Evolutionary conservation across 2,113 vertebrate genomes (phyloP), one percentile per base, ranked within the genome.

Genomic region (Gallinago media): DNA sequence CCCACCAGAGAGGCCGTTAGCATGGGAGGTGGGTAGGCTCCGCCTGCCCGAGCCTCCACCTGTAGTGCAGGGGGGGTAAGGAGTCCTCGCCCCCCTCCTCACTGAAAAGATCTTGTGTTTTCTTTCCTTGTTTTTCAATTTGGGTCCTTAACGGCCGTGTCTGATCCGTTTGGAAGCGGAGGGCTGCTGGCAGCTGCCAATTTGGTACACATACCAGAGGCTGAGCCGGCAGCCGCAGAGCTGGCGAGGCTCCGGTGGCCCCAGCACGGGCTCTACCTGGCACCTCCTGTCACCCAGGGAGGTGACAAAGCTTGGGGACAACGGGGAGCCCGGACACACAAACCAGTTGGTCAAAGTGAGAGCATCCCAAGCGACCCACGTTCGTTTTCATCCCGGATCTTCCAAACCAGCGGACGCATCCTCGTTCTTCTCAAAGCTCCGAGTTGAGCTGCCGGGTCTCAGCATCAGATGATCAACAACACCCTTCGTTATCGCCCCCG

Each of bases 141-240:
- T 38, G 79, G 72, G 46, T 73, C 47, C 9, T 77, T 96, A 71
- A 44, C 42, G 1, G 20, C 94, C 68, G 21, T 95, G 92, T 88
- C 94, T 76, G 81, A 89, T 94, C 59, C 46, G 92, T 89, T 94
- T 65, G 58, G 32, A 21, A 73, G 85, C 92, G 79, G 93, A 73
- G 31, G 29, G n/a, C 81, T 62, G 82, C 38, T 93, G 91, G 89
- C 96, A 97, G 91, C 95, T 95, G 92, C 87, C 89, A 82, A 85
- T 94, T 95, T 21, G 87, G 95, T 89, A 93, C 94, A 94, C 93
- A 92, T 92, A 87, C 92, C 95, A 79, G 3, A 9, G 88, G 74
- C 90, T 55, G 95, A 89, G 66, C 70, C 4, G 42, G 42, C 70
- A 91, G 26, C 84, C 4, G 9, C 68, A 2, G 16, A 11, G 67